Conservation (phyloP, 2,113 vertebrate species). For the Dolichallabes microphthalmus region DNA sequence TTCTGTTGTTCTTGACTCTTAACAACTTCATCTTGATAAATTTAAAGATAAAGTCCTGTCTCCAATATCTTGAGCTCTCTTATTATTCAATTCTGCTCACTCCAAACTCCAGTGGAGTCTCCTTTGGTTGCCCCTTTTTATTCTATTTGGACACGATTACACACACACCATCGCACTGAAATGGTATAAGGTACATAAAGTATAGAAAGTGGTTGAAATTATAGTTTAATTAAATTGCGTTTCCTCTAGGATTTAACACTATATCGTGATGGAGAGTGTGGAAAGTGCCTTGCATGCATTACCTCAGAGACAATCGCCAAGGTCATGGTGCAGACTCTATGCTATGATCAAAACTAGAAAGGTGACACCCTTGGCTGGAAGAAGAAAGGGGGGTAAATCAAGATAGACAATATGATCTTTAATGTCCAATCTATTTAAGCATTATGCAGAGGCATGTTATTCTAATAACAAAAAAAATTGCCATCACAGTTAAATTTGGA, state of each 20-base stretch:
- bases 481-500: not conserved
- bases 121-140: slow-evolving; percentile 19
- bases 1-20: not conserved
- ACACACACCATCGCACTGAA: too few species aligned
- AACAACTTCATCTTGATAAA: not conserved
- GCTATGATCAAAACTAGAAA: slow-evolving; percentile 4
- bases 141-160: too few species aligned
- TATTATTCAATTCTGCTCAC: slow-evolving; percentile 15
- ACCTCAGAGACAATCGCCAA: slow-evolving; percentile 28
- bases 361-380: not conserved
- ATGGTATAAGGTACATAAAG: too few species aligned
- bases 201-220: too few species aligned
- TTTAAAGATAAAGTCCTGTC: not conserved
- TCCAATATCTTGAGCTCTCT: not conserved
- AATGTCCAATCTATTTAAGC: not conserved
- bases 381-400: not conserved
- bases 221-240: too few species aligned
- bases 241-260: slow-evolving; percentile 16
- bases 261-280: slow-evolving; percentile 6
- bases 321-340: slow-evolving; percentile 15
- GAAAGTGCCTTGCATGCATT: slow-evolving; percentile 33
- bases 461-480: slow-evolving; percentile 1
- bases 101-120: not conserved
- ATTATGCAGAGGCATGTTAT: not conserved
- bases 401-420: not conserved